Base-by-base conservation (phyloP, 2,888 invertebrate genomes). In the Meandrusa payeni region DNA sequence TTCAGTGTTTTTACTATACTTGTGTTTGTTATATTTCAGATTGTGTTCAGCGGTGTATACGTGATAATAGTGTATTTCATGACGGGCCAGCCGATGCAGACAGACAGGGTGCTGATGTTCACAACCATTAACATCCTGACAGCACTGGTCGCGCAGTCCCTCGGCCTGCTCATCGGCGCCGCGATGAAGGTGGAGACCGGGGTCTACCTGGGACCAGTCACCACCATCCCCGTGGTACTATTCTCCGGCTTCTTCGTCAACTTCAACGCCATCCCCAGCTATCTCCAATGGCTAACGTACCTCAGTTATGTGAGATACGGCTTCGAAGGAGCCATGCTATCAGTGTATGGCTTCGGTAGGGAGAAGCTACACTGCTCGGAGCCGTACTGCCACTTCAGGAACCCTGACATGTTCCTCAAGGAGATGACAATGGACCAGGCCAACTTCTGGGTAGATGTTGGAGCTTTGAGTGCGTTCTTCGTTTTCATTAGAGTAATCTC, bases 181-280 rank as follows among this genome's bases (percentile, higher is more conserved):
- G 97, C 94, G 12, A 94, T 97, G 89, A 93, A 93, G 67, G 92
- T 96, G 36, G 95, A 96, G 73, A 91, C 92, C 5, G 93, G 93
- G 0, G 93, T 93, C 19, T 93, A 93, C 61, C 72, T 91, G 6
- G 97, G 97, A 2, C 97, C 97, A 15, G 96, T 97, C 22, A 93
- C 95, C 47, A 94, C 95, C 38, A 97, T 97, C 54, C 97, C 97
- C 5, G 93, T 97, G 41, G 93, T 97, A 31, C 89, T 97, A 17
- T 97, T 97, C 85, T 96, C 96, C 19, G 97, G 97, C 3, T 97
- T 97, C 89, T 97, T 97, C 80, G 95, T 97, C 32, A 96, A 95
- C 73, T 93, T 97, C 75, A 93, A 94, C 71, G 96, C 96, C 24
- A 95, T 97, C 68, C 97, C 97, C 2, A 89, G 90, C 40, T 97